Evolutionary conservation across 2,888 invertebrate genomes (phyloP).

Genomic region (Drosophila seclusa): DNA sequence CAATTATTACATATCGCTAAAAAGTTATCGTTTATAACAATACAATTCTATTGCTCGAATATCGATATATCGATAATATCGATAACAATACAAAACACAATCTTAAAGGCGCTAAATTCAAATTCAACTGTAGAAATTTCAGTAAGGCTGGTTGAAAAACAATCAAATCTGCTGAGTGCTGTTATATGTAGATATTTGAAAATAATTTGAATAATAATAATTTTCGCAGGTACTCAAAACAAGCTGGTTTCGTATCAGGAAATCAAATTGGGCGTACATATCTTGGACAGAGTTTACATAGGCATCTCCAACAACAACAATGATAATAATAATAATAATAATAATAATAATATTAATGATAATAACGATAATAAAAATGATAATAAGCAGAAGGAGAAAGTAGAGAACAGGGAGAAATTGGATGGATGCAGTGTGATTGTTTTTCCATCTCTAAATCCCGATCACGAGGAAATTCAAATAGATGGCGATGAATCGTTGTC

Average conservation of each 20-base stretch:
- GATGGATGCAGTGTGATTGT: slow-evolving; percentile 98
- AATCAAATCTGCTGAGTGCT: not conserved
- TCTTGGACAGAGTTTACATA: slow-evolving; percentile 94
- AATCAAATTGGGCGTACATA: slow-evolving; percentile 89
- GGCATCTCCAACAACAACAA: slow-evolving; percentile 85
- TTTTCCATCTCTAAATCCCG: slow-evolving; percentile 97
- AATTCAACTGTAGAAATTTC: not conserved
- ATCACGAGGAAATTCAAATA: slow-evolving; percentile 91
- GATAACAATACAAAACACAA: not conserved
- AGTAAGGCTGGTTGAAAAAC: not conserved
- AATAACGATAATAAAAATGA: slow-evolving; percentile 34
- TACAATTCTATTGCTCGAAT: not conserved
- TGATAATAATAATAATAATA: not conserved
- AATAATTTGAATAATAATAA: not conserved
- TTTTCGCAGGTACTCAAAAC: slow-evolving; percentile 79
- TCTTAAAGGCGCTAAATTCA: not conserved
- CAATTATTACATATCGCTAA: not conserved
- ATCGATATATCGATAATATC: not conserved
- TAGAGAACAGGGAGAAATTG: slow-evolving; percentile 83
- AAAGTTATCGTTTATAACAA: not conserved
- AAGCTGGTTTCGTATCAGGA: slow-evolving; percentile 84
- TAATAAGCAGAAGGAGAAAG: slow-evolving; percentile 20
- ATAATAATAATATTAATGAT: slow-evolving; percentile 31
- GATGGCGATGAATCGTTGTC: slow-evolving; percentile 84
- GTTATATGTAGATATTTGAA: not conserved